Evolutionary conservation across 2,888 invertebrate genomes (phyloP).

Genomic region (Deilephila porcellus): DNA sequence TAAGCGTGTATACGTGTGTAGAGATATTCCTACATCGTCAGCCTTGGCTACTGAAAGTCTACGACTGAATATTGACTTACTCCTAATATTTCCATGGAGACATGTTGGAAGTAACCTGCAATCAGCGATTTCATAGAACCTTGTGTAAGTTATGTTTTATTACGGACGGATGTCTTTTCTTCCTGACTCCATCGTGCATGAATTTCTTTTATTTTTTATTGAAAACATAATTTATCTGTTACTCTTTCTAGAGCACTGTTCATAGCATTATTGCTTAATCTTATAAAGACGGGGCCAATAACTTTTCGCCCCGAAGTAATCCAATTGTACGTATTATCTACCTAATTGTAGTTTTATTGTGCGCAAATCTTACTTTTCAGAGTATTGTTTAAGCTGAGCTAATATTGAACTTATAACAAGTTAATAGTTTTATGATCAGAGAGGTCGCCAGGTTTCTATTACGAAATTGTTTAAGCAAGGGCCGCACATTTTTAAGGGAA

Average conservation of each 20-base stretch:
- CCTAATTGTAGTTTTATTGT: slow-evolving; percentile 17
- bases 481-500: no score
- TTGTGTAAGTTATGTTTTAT: no score
- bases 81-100: no score
- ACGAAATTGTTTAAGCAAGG: neutral
- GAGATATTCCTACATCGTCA: no score
- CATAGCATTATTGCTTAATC: neutral
- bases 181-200: no score
- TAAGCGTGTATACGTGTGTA: no score
- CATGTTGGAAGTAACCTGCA: no score
- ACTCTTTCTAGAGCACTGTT: neutral
- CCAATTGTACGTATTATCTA: slow-evolving; percentile 14
- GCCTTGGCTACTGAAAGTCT: no score
- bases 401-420: neutral
- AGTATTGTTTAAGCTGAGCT: slow-evolving; percentile 12
- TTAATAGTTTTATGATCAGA: neutral
- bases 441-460: neutral
- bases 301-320: slow-evolving; percentile 10
- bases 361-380: slow-evolving; percentile 10
- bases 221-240: neutral
- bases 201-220: no score
- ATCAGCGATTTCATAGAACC: no score
- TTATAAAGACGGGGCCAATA: neutral
- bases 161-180: no score
- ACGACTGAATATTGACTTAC: no score